Evolutionary conservation across 2,797 vertebrate genomes (phyloP).

Genomic region (Hydrocynus forskahlii): DNA sequence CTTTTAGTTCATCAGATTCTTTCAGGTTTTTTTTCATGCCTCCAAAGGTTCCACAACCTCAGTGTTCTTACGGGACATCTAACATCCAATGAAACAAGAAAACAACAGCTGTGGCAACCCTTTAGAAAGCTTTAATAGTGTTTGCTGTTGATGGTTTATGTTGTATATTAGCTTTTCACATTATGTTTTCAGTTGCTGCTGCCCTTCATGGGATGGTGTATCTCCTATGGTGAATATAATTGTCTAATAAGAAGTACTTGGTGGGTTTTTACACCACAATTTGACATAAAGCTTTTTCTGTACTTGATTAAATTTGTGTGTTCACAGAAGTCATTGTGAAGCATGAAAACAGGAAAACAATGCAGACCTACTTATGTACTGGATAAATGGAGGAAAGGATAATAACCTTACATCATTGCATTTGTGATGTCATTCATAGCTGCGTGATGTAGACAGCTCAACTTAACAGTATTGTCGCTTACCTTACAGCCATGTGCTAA

Average conservation of each 20-base stretch:
- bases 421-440: not conserved
- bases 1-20: too few relatives aligned
- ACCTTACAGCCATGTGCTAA: not conserved
- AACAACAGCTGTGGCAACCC: not conserved
- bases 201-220: not conserved
- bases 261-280: not conserved
- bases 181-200: not conserved
- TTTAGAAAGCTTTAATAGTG: not conserved
- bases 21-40: too few relatives aligned
- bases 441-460: not conserved
- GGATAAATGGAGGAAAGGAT: not conserved
- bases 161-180: constrained; percentile 7
- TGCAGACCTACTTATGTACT: not conserved
- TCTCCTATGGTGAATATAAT: not conserved
- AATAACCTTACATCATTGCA: not conserved
- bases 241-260: not conserved
- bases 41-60: too few relatives aligned
- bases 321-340: not conserved
- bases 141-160: not conserved
- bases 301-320: not conserved
- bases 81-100: not conserved
- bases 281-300: not conserved
- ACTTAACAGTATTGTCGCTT: not conserved
- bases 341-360: not conserved
- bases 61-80: not conserved